Percentiles rank a stretch among this genome's conserved stretches.
phyloP scores from a whole-genome alignment of 2,113 vertebrate genomes.

The Oostethus manadensis region DNA sequence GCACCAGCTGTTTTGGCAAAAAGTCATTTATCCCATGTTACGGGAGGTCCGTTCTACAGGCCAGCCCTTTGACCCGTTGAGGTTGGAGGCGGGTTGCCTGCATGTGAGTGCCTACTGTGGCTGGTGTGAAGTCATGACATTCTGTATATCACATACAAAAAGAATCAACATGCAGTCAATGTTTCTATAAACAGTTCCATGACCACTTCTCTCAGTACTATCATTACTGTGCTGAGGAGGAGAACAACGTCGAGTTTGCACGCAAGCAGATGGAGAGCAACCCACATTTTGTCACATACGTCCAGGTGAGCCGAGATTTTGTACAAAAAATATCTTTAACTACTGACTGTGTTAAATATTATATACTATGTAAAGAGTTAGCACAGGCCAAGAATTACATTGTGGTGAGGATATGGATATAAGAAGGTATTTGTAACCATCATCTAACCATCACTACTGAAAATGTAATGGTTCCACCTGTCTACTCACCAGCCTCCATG shows the following conservation, averaged over 20 bases:
- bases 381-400: too few relatives aligned
- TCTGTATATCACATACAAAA: background rate
- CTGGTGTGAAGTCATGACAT: too few relatives aligned
- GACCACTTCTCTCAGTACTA: constrained; percentile 72
- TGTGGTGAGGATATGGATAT: too few relatives aligned
- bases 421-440: too few relatives aligned
- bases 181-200: constrained; percentile 60
- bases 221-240: constrained; percentile 74
- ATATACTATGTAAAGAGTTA: too few relatives aligned
- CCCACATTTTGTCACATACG: constrained; percentile 67
- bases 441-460: too few relatives aligned
- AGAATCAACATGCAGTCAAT: background rate
- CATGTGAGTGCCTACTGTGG: constrained; percentile 56
- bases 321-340: too few relatives aligned
- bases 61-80: constrained; percentile 72
- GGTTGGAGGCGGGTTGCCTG: constrained; percentile 72
- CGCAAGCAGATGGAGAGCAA: constrained; percentile 68
- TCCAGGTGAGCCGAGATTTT: constrained; percentile 70
- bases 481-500: too few relatives aligned
- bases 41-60: constrained; percentile 61
- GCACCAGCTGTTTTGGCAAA: constrained; percentile 76
- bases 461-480: too few relatives aligned
- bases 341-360: too few relatives aligned
- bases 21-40: constrained; percentile 75
- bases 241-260: constrained; percentile 71